Conservation (phyloP, 2,113 vertebrate genomes). For the Bufo gargarizans region DNA sequence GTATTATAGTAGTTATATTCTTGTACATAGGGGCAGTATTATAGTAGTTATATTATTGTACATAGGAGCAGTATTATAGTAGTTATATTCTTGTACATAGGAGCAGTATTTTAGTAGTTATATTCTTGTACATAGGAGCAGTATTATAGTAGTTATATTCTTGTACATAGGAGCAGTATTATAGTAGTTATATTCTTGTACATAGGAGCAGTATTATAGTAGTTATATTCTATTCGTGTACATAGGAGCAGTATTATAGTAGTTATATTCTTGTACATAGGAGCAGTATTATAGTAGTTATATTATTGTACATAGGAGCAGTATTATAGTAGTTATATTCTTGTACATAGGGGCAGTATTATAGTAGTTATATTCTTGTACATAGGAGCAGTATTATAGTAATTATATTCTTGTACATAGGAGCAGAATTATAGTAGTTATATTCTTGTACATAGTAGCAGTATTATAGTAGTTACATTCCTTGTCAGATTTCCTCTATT, state of each 20-base stretch:
- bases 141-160: not conserved
- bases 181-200: not conserved
- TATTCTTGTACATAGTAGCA: too few relatives aligned
- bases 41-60: not conserved
- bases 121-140: too few relatives aligned
- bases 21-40: not conserved
- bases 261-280: too few relatives aligned
- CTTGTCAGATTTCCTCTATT: too few relatives aligned
- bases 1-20: not conserved
- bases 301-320: not conserved
- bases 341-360: not conserved
- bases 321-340: not conserved
- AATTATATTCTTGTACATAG: too few relatives aligned
- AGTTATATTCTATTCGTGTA: slow-evolving; percentile 5
- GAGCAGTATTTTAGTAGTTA: not conserved
- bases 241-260: not conserved
- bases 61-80: not conserved
- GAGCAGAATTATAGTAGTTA: too few relatives aligned
- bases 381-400: not conserved
- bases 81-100: not conserved
- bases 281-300: not conserved
- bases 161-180: not conserved
- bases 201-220: not conserved
- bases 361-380: slow-evolving; percentile 5
- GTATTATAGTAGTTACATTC: too few relatives aligned